Conservation (phyloP, 1,140 invertebrate species). For the Aporrectodea caliginosa region DNA sequence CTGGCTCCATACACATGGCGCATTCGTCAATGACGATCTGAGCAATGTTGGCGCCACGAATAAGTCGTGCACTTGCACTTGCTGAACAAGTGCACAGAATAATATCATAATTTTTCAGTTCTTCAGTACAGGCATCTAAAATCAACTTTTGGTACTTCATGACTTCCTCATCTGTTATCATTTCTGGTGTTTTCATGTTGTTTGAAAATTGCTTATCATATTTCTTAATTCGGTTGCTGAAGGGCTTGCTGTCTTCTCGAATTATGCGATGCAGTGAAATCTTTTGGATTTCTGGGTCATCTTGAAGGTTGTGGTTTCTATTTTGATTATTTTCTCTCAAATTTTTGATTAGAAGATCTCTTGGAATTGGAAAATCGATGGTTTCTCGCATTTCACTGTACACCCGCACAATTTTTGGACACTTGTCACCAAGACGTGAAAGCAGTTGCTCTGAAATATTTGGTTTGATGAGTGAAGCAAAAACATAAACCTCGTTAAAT, state of each 20-base stretch:
- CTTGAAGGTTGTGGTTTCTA: background rate
- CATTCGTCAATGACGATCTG: constrained; percentile 53
- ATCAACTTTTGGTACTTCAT: constrained; percentile 38
- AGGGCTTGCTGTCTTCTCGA: constrained; percentile 31
- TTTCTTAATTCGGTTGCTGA: constrained; percentile 35
- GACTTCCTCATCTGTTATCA: constrained; percentile 41
- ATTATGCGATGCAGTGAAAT: constrained; percentile 46
- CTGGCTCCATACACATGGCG: constrained; percentile 48
- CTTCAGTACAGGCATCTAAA: constrained; percentile 37
- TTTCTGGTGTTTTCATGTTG: constrained; percentile 38
- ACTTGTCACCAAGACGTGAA: constrained; percentile 31
- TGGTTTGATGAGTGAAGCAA: too few species aligned
- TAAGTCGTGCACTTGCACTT: constrained; percentile 33
- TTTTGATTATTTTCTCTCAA: too few species aligned
- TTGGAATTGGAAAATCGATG: constrained; percentile 40
- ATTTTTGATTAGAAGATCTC: constrained; percentile 24
- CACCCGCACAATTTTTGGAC: constrained; percentile 44
- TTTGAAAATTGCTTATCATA: constrained; percentile 41
- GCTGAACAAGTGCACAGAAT: constrained; percentile 44
- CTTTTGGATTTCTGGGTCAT: constrained; percentile 29
- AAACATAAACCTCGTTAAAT: too few species aligned
- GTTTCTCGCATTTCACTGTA: constrained; percentile 43
- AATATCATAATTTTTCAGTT: constrained; percentile 41
- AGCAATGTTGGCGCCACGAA: constrained; percentile 20
- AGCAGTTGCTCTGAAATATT: too few species aligned